phyloP scores from a whole-genome alignment of 2,797 vertebrate genomes.

The Dipus sagitta region DNA sequence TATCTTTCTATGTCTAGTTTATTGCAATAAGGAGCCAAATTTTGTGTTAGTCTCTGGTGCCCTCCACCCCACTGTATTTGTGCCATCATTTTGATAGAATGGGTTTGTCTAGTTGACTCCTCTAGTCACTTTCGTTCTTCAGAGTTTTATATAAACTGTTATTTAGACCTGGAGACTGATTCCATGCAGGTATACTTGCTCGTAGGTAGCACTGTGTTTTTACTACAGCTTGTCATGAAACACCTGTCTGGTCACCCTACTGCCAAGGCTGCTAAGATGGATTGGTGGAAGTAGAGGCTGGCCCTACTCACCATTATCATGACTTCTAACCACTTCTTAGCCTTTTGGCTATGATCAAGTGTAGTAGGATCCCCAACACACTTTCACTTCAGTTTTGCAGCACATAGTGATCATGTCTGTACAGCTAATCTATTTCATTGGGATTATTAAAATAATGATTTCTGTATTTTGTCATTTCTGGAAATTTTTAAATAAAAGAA shows the following conservation, averaged over 20 bases:
- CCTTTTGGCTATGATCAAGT: too few species aligned
- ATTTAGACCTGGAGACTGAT: neutral
- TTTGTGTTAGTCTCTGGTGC: neutral
- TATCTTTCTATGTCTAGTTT: neutral
- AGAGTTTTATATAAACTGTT: neutral
- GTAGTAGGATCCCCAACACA: neutral
- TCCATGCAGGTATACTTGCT: neutral
- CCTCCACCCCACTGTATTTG: neutral
- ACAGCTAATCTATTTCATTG: conserved; percentile 18
- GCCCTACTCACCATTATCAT: neutral
- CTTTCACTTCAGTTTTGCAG: neutral
- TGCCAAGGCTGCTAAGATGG: neutral
- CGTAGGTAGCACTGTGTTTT: neutral
- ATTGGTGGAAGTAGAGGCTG: neutral
- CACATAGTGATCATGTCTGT: neutral
- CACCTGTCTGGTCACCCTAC: neutral
- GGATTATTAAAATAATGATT: neutral
- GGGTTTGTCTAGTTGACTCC: neutral
- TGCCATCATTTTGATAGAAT: neutral
- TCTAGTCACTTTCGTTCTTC: neutral
- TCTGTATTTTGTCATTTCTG: neutral
- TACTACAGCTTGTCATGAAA: neutral
- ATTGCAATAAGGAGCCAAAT: neutral
- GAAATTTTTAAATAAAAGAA: neutral
- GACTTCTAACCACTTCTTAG: too few species aligned